These are phyloP conservation scores for Ridgeia piscesae DNA, from an alignment of 1,140 invertebrate species.

Conservation along the genomic window DNA sequence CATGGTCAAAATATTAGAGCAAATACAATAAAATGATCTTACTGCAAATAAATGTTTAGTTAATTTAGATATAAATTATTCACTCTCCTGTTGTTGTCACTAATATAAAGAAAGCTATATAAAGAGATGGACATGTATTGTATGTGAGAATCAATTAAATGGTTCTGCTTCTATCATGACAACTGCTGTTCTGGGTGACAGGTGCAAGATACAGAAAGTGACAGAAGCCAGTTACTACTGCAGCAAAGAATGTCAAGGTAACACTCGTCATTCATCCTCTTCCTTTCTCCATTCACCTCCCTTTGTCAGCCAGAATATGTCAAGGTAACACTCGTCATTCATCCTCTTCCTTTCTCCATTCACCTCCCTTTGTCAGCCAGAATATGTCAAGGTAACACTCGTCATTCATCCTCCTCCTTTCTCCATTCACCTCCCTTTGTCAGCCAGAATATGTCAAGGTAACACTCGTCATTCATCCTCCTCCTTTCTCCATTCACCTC, in stretches of 20 bases:
- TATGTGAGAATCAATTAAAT: background rate
- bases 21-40: too few species aligned
- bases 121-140: background rate
- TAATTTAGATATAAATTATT: background rate
- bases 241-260: background rate
- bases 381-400: background rate
- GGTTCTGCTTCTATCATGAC: too few species aligned
- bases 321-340: background rate
- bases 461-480: background rate
- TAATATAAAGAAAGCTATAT: background rate
- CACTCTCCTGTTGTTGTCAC: background rate
- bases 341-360: background rate
- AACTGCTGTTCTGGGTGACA: background rate
- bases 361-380: background rate
- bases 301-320: background rate
- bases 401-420: background rate
- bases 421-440: background rate
- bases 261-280: background rate
- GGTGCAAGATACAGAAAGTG: background rate
- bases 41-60: too few species aligned
- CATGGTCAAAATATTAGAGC: too few species aligned
- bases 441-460: background rate
- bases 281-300: background rate
- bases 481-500: background rate
- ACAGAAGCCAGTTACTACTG: background rate